A percentile compares a stretch with the other conserved stretches of the same genome.
Conservation (phyloP, 1,140 invertebrate species). For the Heliconius hewitsoni region DNA sequence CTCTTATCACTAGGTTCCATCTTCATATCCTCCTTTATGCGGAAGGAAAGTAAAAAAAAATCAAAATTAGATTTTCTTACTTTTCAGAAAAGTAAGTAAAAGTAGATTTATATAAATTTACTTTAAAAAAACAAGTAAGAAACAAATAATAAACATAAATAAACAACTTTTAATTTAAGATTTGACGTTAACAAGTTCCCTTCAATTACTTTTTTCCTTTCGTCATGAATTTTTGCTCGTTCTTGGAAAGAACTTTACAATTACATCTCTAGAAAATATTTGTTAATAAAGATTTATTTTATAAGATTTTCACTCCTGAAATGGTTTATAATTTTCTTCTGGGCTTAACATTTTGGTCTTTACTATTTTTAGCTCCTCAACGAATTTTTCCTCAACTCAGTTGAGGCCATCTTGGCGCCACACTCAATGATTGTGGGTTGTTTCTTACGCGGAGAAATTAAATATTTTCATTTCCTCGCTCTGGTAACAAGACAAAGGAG, state of each 20-base stretch:
- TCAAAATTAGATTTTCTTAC: too few relatives aligned
- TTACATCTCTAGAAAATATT: slow-evolving; percentile 21
- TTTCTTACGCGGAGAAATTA: too few relatives aligned
- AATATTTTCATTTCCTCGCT: too few relatives aligned
- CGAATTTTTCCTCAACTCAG: neutral
- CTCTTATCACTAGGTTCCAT: too few relatives aligned
- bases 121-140: neutral
- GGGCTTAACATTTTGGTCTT: neutral
- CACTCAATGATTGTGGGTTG: too few relatives aligned
- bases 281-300: slow-evolving; percentile 22
- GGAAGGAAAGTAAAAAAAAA: too few relatives aligned
- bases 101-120: neutral
- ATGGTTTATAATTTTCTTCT: slow-evolving; percentile 21
- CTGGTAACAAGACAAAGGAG: too few relatives aligned
- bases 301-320: slow-evolving; percentile 7
- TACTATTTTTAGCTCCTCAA: neutral
- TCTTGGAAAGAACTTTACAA: slow-evolving; percentile 22
- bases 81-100: too few relatives aligned
- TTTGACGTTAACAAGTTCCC: slow-evolving; percentile 24
- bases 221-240: slow-evolving; percentile 1
- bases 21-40: too few relatives aligned
- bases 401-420: too few relatives aligned
- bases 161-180: slow-evolving; percentile 24
- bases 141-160: neutral
- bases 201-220: slow-evolving; percentile 17